phyloP scores from a whole-genome alignment of 2,113 vertebrate species.

The Rhynchomys soricoides region DNA sequence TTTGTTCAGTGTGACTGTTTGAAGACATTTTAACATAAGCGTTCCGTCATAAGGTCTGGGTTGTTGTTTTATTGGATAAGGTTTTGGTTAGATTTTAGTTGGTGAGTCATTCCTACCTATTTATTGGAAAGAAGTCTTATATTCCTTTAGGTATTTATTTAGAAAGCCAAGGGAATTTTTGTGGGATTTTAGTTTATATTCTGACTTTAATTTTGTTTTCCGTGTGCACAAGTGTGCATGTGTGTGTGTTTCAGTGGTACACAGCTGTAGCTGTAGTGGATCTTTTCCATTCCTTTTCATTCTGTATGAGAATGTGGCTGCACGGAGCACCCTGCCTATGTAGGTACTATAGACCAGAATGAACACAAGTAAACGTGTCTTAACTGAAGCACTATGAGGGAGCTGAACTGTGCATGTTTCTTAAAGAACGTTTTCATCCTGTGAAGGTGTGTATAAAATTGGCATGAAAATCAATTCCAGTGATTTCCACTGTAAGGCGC shows the following conservation, averaged over 20 bases:
- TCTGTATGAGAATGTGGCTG: background rate
- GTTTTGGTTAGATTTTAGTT: constrained; percentile 29
- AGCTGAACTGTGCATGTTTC: background rate
- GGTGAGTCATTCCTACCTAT: background rate
- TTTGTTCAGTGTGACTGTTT: background rate
- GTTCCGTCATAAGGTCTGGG: constrained; percentile 14
- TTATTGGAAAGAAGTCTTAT: constrained; percentile 12
- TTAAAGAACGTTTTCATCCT: constrained; percentile 17
- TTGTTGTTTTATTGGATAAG: background rate
- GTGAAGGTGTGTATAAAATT: constrained; percentile 19
- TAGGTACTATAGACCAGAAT: constrained; percentile 40
- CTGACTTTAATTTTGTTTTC: constrained; percentile 60
- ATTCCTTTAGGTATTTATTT: constrained; percentile 52
- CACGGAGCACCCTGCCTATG: background rate
- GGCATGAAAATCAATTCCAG: constrained; percentile 8
- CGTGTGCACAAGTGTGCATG: background rate
- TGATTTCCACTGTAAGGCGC: constrained; percentile 37
- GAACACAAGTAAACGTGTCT: constrained; percentile 7
- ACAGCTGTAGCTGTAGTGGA: background rate
- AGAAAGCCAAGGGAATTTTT: constrained; percentile 19
- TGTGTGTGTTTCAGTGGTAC: background rate
- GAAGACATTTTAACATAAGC: constrained; percentile 18
- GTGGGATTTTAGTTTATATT: constrained; percentile 51
- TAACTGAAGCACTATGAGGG: constrained; percentile 6
- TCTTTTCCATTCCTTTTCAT: constrained; percentile 24